Evolutionary conservation across 2,113 vertebrate genomes (phyloP), one percentile per base, ranked within the genome.

Genomic region (Delphinapterus leucas): DNA sequence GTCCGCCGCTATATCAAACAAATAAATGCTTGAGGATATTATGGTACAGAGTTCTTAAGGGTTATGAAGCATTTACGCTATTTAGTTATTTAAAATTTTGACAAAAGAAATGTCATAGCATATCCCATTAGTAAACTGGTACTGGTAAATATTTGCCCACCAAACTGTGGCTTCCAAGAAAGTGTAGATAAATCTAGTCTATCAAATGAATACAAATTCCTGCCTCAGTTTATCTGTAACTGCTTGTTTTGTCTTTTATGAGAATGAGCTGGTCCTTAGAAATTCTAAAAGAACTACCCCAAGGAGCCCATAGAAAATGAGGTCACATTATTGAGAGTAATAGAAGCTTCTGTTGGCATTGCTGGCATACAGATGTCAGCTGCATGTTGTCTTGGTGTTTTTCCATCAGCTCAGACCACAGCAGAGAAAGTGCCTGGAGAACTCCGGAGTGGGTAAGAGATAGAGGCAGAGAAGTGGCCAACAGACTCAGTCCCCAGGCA

Each of bases 231-330:
- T 85, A 95, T 81, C 91, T 90, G 31, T 55, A 90, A 84, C 55
- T 88, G 83, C 49, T 97, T 21, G 6, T 77, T 98, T 97, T 97
- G 21, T 77, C 58, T 95, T 93, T 71, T 67, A 26, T 94, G 88
- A 92, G 95, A 97, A 93, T 63, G 8, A 94, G 36, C 47, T 67
- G 97, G 33, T 90, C 61, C 33, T 79, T 77, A 89, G 81, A 85
- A 55, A 73, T 58, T 90, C 74, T 96, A 71, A 93, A 97, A 93
- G 41, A 92, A 84, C 18, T 63, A 1, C 77, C 81, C 82, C 44
- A 58, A 17, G 77, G 11, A 74, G 53, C 70, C 87, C 68, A 79
- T 15, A 95, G 53, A 96, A 87, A 96, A 74, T 60, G 90, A 98
- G 89, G 53, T 97, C 93, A 95, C 47, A 31, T 76, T 33, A 90